These are phyloP conservation scores for Acrossocheilus fasciatus DNA, from an alignment of 2,797 vertebrate genomes.

Conservation along the genomic window DNA sequence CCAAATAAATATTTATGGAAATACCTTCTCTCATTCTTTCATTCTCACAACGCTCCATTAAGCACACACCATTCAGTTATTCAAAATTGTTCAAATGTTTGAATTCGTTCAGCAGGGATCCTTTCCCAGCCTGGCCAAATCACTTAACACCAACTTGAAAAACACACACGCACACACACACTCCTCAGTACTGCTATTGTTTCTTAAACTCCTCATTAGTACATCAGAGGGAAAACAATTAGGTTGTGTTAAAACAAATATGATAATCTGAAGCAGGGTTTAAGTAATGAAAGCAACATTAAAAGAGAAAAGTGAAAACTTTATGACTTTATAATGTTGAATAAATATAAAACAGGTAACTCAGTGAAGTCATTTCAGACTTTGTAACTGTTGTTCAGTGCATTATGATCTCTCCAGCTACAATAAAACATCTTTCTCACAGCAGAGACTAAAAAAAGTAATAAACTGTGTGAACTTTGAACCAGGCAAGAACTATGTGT, in stretches of 20 bases:
- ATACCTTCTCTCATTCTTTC: constrained; percentile 64
- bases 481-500: background rate
- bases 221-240: constrained; percentile 35
- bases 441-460: constrained; percentile 34
- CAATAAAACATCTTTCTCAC: constrained; percentile 32
- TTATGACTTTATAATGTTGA: background rate
- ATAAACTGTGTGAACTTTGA: constrained; percentile 44
- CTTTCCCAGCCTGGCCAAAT: constrained; percentile 63
- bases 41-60: constrained; percentile 64
- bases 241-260: background rate
- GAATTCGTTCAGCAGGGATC: constrained; percentile 64
- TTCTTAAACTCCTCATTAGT: constrained; percentile 44
- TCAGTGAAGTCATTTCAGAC: constrained; percentile 21
- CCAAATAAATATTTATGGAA: constrained; percentile 70
- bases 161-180: constrained; percentile 51
- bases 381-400: constrained; percentile 29
- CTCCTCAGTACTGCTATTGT: constrained; percentile 43
- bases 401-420: constrained; percentile 48
- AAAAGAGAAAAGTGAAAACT: background rate
- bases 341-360: background rate
- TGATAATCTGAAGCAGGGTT: too few relatives aligned
- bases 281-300: background rate
- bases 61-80: constrained; percentile 63
- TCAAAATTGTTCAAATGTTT: constrained; percentile 68
- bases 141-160: constrained; percentile 65